Percentiles rank a stretch among this genome's conserved stretches.
These are phyloP conservation scores for Chondrosia reniformis DNA, from an alignment of 37 sponge, comb jelly and placozoan genomes.

Conservation along the genomic window DNA sequence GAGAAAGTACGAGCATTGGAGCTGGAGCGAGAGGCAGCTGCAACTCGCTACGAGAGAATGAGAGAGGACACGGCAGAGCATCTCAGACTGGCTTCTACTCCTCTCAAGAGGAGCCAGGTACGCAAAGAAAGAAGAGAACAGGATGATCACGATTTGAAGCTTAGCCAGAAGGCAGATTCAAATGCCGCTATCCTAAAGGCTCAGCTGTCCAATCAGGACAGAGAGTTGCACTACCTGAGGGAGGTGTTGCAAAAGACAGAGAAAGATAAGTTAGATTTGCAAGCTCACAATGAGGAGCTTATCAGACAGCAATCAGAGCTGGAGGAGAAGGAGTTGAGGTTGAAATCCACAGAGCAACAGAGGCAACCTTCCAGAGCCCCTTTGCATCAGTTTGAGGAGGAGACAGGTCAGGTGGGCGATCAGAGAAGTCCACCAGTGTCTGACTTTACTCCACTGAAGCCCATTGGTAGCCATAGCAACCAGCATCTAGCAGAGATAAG, in stretches of 20 bases:
- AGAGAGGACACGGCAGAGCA: conserved; percentile 26
- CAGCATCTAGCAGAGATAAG: not conserved
- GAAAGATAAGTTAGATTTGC: not conserved
- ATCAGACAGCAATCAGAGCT: not conserved
- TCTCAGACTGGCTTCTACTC: not conserved
- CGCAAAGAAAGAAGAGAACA: too few species aligned
- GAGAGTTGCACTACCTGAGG: conserved; percentile 16
- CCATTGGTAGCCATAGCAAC: not conserved
- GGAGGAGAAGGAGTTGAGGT: not conserved
- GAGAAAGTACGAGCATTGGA: conserved; percentile 56
- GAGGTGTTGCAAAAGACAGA: conserved; percentile 9
- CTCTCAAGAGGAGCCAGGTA: too few species aligned
- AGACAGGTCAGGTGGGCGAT: not conserved
- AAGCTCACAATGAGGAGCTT: not conserved
- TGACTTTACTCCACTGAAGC: not conserved
- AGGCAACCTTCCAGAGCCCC: not conserved
- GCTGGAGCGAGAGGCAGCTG: conserved; percentile 46
- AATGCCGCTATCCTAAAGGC: too few species aligned
- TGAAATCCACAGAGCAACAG: not conserved
- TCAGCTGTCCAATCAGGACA: conserved; percentile 10
- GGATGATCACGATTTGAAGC: too few species aligned
- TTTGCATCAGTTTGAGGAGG: not conserved
- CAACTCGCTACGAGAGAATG: conserved; percentile 29
- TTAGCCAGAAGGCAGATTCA: too few species aligned
- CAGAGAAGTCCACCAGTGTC: not conserved